phyloP scores from a whole-genome alignment of 2,888 invertebrate genomes.

The Drosophila longiperda region DNA sequence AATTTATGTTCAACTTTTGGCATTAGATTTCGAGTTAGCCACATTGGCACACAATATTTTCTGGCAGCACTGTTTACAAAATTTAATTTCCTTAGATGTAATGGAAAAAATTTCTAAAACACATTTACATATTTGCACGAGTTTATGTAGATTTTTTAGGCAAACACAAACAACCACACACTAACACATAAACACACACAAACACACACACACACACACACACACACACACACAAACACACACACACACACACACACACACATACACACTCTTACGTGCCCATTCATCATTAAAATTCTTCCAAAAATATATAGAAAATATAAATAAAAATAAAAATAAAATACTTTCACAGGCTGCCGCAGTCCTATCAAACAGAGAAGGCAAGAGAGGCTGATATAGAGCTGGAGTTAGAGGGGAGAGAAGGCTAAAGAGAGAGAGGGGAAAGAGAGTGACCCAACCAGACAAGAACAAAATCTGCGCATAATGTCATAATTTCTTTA shows the following conservation, averaged over 20 bases:
- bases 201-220: slow-evolving; percentile 23
- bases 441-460: neutral
- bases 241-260: slow-evolving; percentile 13
- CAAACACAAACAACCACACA: slow-evolving; percentile 10
- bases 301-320: slow-evolving; percentile 56
- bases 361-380: slow-evolving; percentile 2
- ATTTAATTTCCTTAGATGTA: slow-evolving; percentile 40
- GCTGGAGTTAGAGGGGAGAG: neutral
- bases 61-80: slow-evolving; percentile 10
- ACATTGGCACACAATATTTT: neutral
- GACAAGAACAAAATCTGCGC: slow-evolving; percentile 55
- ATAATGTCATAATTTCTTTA: slow-evolving; percentile 58
- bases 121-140: slow-evolving; percentile 63
- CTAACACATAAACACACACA: neutral
- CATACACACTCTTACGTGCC: slow-evolving; percentile 21
- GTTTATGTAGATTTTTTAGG: slow-evolving; percentile 57
- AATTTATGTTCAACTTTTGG: neutral
- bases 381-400: neutral
- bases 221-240: slow-evolving; percentile 28
- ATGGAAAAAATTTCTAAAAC: slow-evolving; percentile 36
- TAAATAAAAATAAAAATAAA: slow-evolving; percentile 45
- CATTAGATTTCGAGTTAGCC: neutral
- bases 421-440: neutral
- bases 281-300: slow-evolving; percentile 70
- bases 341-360: slow-evolving; percentile 17